These are phyloP conservation scores for Pholis gunnellus DNA, from an alignment of 2,113 vertebrate genomes.

Conservation along the genomic window DNA sequence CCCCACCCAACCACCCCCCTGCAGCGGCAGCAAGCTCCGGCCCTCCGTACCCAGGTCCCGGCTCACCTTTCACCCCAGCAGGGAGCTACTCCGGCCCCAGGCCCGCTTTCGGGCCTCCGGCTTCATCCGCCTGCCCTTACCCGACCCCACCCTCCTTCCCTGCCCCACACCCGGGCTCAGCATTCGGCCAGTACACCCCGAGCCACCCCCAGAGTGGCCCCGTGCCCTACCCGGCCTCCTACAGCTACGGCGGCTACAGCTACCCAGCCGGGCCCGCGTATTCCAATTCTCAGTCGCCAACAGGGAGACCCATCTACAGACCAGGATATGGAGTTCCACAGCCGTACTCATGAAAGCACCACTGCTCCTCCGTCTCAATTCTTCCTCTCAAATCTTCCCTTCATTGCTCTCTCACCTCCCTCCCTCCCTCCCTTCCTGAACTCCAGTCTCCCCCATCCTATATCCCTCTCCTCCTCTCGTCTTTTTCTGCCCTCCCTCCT, in stretches of 20 bases:
- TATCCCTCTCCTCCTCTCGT: neutral
- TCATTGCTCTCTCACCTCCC: constrained; percentile 7
- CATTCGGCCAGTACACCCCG: constrained; percentile 81
- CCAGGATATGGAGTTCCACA: constrained; percentile 84
- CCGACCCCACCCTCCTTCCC: constrained; percentile 80
- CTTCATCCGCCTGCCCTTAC: constrained; percentile 77
- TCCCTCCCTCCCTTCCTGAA: neutral
- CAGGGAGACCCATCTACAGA: constrained; percentile 80
- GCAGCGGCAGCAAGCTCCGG: constrained; percentile 60
- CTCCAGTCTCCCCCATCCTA: neutral
- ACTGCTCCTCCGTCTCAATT: constrained; percentile 14
- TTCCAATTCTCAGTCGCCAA: constrained; percentile 77
- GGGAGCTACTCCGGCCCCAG: constrained; percentile 74
- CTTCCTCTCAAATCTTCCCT: constrained; percentile 26
- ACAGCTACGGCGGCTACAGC: constrained; percentile 80
- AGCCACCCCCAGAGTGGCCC: constrained; percentile 56
- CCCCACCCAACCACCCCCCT: constrained; percentile 47
- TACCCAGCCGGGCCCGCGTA: constrained; percentile 76
- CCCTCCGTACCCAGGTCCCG: constrained; percentile 77
- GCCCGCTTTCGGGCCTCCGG: constrained; percentile 74
- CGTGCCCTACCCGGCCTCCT: constrained; percentile 75
- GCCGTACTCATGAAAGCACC: constrained; percentile 81
- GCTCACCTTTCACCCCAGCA: constrained; percentile 63
- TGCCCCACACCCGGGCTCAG: constrained; percentile 75
- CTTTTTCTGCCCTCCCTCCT: constrained; percentile 23